Conservation (phyloP, 2,797 vertebrate species). For the Acrossocheilus wenchowensis region DNA sequence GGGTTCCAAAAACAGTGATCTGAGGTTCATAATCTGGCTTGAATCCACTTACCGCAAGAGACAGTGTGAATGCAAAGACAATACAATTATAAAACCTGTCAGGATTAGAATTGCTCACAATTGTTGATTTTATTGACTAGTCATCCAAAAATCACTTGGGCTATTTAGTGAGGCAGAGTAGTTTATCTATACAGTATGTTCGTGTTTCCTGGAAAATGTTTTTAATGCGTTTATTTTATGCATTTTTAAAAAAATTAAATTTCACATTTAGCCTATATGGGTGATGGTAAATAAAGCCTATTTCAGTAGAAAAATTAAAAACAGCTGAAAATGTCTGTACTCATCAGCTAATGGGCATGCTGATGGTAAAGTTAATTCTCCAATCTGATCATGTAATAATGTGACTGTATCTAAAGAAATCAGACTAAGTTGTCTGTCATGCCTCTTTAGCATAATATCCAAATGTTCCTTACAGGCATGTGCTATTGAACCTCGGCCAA, state of each 20-base stretch:
- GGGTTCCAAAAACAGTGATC: neutral
- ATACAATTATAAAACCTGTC: neutral
- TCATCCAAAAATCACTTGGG: too few relatives aligned
- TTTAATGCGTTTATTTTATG: neutral
- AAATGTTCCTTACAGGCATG: neutral
- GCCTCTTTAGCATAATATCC: conserved; percentile 1
- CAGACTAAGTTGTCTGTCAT: conserved; percentile 49
- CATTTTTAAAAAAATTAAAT: neutral
- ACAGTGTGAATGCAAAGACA: neutral
- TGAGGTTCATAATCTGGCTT: neutral
- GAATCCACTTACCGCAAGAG: neutral
- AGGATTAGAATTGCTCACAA: neutral
- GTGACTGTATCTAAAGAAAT: conserved; percentile 41
- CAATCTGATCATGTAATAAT: neutral
- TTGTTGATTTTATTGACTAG: neutral
- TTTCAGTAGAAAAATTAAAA: neutral
- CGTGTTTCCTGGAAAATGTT: neutral
- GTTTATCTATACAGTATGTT: neutral
- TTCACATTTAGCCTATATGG: neutral
- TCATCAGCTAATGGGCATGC: neutral
- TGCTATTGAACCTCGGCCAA: neutral
- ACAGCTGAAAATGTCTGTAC: neutral
- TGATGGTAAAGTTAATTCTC: neutral
- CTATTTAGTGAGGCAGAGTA: neutral
- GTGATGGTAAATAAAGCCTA: neutral